A percentile compares a stretch with the other conserved stretches of the same genome.
phyloP scores from a whole-genome alignment of 2,797 vertebrate genomes.

The Mormyrus proboscirostris region DNA sequence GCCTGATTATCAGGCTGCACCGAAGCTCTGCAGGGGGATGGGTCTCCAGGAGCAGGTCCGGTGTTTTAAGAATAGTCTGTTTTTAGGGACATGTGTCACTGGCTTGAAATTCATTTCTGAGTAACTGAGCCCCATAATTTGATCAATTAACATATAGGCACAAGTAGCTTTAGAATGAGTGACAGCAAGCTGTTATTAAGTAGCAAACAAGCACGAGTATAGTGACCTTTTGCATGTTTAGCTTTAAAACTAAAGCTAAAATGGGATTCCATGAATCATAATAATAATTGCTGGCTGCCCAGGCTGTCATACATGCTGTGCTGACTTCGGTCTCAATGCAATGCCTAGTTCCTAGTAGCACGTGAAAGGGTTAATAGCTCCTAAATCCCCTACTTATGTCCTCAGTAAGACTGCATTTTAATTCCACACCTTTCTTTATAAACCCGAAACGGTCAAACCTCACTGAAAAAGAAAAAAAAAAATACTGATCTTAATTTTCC shows the following conservation, averaged over 20 bases:
- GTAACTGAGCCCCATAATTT: not conserved
- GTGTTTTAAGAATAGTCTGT: not conserved
- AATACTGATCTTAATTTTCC: not conserved
- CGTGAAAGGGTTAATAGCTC: not conserved
- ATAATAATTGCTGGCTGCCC: not conserved
- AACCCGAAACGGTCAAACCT: not conserved
- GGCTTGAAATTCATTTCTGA: not conserved
- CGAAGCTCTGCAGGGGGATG: not conserved
- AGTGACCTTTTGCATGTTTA: not conserved
- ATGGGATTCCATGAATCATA: not conserved
- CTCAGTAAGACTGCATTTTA: not conserved
- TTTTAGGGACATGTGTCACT: not conserved
- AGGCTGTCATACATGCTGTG: not conserved
- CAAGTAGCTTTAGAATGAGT: no score
- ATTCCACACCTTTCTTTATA: not conserved
- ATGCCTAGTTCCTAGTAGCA: not conserved
- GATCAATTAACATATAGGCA: no score
- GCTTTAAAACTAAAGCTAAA: not conserved
- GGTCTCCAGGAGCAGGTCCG: not conserved
- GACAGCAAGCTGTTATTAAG: not conserved
- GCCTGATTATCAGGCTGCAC: not conserved
- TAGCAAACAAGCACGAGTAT: not conserved
- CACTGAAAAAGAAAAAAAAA: not conserved
- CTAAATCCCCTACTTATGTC: not conserved
- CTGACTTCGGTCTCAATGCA: not conserved